Conservation (phyloP, 2,888 invertebrate species). For the Lycaena phlaeas region DNA sequence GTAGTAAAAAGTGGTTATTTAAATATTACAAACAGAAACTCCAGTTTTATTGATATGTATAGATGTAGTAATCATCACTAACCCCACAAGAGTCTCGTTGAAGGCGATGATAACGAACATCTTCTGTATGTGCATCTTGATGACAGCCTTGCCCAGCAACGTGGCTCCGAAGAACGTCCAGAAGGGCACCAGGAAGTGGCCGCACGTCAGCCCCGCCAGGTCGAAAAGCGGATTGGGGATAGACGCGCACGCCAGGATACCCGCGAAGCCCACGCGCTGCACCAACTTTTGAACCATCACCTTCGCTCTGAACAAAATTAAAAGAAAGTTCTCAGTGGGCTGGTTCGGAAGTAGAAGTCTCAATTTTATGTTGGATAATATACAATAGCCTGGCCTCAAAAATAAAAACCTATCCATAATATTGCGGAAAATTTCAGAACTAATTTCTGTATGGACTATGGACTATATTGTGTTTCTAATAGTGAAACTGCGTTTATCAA, state of each 20-base stretch:
- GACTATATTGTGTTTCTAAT: no score
- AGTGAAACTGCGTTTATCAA: no score
- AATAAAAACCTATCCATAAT: no score
- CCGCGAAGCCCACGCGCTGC: constrained; percentile 94
- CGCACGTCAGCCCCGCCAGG: constrained; percentile 98
- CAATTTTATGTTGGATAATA: no score
- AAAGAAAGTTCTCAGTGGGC: no score
- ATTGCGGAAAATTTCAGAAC: no score
- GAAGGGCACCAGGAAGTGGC: constrained; percentile 98
- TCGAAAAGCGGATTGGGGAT: constrained; percentile 99
- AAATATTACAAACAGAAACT: no score
- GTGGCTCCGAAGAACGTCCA: constrained; percentile 99
- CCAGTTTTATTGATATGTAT: no score
- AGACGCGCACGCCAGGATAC: constrained; percentile 95
- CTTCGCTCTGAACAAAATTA: constrained; percentile 80
- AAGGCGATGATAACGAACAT: constrained; percentile 97
- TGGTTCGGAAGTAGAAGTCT: no score
- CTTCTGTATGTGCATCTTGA: constrained; percentile 99
- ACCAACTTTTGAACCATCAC: constrained; percentile 90
- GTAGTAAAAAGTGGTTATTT: no score
- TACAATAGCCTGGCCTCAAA: no score
- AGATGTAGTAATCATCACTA: constrained; percentile 38
- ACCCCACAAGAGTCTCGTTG: constrained; percentile 93
- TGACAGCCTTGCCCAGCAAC: constrained; percentile 95
- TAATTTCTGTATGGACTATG: no score